These are phyloP conservation scores for Cirrhinus mrigala DNA, from an alignment of 2,797 vertebrate genomes.

Conservation along the genomic window DNA sequence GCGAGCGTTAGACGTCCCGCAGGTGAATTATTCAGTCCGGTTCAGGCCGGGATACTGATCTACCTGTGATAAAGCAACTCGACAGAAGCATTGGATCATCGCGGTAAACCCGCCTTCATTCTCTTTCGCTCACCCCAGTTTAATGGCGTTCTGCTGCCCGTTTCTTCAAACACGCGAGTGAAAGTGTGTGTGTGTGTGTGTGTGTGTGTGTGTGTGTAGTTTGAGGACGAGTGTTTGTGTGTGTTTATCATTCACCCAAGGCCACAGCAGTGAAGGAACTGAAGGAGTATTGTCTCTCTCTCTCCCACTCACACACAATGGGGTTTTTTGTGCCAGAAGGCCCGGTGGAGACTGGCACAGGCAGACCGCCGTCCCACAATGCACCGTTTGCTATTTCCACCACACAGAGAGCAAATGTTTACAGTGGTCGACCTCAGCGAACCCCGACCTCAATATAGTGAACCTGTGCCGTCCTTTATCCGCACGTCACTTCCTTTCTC, in stretches of 20 bases:
- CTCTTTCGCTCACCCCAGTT: background rate
- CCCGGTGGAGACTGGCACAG: slow-evolving; percentile 73
- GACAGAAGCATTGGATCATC: background rate
- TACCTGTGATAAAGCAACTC: background rate
- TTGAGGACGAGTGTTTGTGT: background rate
- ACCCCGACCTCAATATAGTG: slow-evolving; percentile 38
- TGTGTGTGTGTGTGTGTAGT: slow-evolving; percentile 6
- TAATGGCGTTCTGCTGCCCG: background rate
- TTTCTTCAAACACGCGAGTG: background rate
- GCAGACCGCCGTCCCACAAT: slow-evolving; percentile 66
- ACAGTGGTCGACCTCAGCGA: slow-evolving; percentile 58
- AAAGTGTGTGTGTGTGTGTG: slow-evolving; percentile 7
- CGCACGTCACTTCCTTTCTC: background rate
- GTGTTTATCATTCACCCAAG: background rate
- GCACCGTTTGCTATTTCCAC: slow-evolving; percentile 58
- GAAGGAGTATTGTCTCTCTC: slow-evolving; percentile 62
- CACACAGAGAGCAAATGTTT: slow-evolving; percentile 67
- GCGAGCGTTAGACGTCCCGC: no score
- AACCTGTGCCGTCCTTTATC: background rate
- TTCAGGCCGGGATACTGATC: background rate
- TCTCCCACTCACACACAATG: slow-evolving; percentile 34
- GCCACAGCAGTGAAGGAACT: slow-evolving; percentile 48
- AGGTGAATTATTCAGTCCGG: background rate
- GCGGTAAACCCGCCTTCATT: background rate
- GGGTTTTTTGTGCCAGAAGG: slow-evolving; percentile 61